A percentile compares a stretch with the other conserved stretches of the same genome.
Conservation (phyloP, 2,888 invertebrate species). For the Meganola albula region DNA sequence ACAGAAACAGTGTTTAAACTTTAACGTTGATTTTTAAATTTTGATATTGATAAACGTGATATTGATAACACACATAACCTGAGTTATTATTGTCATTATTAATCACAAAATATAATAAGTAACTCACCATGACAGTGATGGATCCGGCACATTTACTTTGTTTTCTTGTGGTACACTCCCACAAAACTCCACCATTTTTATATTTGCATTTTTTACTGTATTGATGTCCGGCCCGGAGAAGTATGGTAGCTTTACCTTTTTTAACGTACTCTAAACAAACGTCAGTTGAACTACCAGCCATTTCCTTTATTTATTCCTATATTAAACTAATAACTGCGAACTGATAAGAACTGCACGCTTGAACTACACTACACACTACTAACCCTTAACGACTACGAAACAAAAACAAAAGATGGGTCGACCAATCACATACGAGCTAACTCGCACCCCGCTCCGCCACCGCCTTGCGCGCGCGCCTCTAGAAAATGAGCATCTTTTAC, state of each 20-base stretch:
- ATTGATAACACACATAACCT: conserved; percentile 9
- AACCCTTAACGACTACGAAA: conserved; percentile 9
- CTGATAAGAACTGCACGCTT: conserved; percentile 12
- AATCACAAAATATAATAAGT: conserved; percentile 10
- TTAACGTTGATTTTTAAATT: conserved; percentile 9
- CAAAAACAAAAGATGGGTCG: conserved; percentile 12
- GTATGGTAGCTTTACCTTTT: conserved; percentile 13
- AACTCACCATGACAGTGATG: conserved; percentile 9
- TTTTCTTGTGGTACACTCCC: conserved; percentile 11
- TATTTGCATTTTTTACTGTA: conserved; percentile 9
- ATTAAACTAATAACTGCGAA: conserved; percentile 10
- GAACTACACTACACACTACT: conserved; percentile 11
- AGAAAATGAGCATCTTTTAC: conserved; percentile 10
- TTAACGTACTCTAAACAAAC: conserved; percentile 14
- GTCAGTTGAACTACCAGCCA: conserved; percentile 12
- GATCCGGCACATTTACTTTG: conserved; percentile 9
- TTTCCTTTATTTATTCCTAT: conserved; percentile 11
- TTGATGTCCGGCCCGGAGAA: conserved; percentile 11
- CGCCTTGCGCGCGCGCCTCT: conserved; percentile 8
- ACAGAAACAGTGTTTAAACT: conserved; percentile 10
- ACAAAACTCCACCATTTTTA: conserved; percentile 10
- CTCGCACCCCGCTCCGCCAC: conserved; percentile 8
- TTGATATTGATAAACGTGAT: conserved; percentile 9
- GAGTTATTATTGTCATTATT: conserved; percentile 10
- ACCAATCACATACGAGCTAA: conserved; percentile 10